Percentiles rank a stretch among this genome's conserved stretches.
phyloP scores from a whole-genome alignment of 2,797 vertebrate species.

The Craterocephalus amniculus region DNA sequence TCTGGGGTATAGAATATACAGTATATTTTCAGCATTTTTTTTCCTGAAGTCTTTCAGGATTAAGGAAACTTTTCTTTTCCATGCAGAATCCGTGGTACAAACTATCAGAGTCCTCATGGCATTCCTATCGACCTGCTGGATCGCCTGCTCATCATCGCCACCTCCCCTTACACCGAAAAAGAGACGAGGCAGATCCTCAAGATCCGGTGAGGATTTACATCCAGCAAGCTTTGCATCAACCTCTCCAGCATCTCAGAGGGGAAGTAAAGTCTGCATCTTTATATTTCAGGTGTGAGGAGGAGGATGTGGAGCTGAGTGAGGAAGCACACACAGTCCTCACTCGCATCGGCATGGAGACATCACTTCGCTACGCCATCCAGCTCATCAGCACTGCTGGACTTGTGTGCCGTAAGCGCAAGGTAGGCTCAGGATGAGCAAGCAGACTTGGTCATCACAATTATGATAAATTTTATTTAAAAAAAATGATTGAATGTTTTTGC shows the following conservation, averaged over 20 bases:
- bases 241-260: fast-evolving
- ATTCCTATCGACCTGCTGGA: constrained; percentile 94
- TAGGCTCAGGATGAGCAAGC: constrained; percentile 40
- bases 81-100: constrained; percentile 91
- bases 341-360: constrained; percentile 94
- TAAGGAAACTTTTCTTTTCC: neutral
- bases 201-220: constrained; percentile 83
- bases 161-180: constrained; percentile 92
- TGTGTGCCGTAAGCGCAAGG: constrained; percentile 94
- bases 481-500: neutral
- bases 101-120: constrained; percentile 94
- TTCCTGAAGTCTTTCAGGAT: too few species aligned
- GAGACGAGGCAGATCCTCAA: constrained; percentile 95
- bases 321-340: constrained; percentile 94
- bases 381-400: constrained; percentile 94
- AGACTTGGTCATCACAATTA: too few species aligned
- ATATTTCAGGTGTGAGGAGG: constrained; percentile 90
- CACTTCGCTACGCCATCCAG: constrained; percentile 94
- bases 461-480: too few species aligned
- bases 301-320: constrained; percentile 94
- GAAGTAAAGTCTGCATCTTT: neutral
- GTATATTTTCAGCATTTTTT: too few species aligned
- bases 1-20: too few species aligned
- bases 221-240: neutral
- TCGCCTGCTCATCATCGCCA: constrained; percentile 92